These are phyloP conservation scores for Edolisoma coerulescens DNA, from an alignment of 2,113 vertebrate species.

Conservation along the genomic window DNA sequence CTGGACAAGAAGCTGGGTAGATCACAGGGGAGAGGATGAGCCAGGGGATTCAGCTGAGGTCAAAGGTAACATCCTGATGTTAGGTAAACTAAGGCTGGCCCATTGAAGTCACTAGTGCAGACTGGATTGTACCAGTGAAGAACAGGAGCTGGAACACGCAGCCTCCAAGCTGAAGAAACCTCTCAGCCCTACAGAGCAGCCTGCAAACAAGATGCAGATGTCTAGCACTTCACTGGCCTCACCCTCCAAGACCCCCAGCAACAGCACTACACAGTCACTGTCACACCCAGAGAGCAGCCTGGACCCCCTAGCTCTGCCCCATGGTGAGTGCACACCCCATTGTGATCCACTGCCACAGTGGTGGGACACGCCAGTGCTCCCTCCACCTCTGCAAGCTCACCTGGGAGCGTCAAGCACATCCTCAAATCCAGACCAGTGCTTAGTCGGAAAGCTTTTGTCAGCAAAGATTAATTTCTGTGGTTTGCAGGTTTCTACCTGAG, in stretches of 20 bases:
- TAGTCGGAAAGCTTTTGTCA: conserved; percentile 32
- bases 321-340: accelerated
- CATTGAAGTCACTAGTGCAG: background rate
- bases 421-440: conserved; percentile 19
- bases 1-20: background rate
- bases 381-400: background rate
- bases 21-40: background rate
- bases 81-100: background rate
- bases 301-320: background rate
- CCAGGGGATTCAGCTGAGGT: background rate
- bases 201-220: background rate
- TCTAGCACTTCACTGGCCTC: background rate
- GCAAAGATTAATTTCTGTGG: conserved; percentile 48
- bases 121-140: background rate
- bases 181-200: background rate
- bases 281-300: background rate
- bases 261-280: accelerated
- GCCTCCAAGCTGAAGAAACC: background rate
- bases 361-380: background rate
- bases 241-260: background rate
- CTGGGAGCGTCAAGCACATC: background rate
- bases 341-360: accelerated
- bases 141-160: accelerated
- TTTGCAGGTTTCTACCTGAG: conserved; percentile 61
- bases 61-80: background rate